Base-by-base conservation (phyloP, 2,888 invertebrate genomes). In the Xanthorhoe spadicearia region DNA sequence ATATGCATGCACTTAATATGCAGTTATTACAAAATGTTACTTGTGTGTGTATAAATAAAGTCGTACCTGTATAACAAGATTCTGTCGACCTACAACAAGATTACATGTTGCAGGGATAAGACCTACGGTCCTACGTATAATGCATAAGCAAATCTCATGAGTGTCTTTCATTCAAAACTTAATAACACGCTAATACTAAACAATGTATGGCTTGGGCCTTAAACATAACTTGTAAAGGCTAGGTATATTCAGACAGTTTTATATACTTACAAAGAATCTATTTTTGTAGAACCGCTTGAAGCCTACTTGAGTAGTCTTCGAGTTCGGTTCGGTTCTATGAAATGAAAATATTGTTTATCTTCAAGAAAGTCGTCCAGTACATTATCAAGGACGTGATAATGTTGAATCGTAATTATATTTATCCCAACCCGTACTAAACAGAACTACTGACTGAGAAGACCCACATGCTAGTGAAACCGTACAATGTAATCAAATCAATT, bases 11-110 rank as follows among this genome's bases (percentile, higher is more conserved):
- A 7, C 17, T 8, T 43, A 43, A 3, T 43, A 19, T 55, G 43
- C 55, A 55, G 23, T n/a, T 38, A 50, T 59, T 38, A 15, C 50
- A 23, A 55, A 55, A 55, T 55, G 15, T 17, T 48, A 19, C 56
- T 48, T 15, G n/a, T 46, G 15, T 43, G 18, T 5, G 23, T 46
- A 55, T 35, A 54, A 55, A 15, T 38, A 35, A 23, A 51, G 7
- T 17, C n/a, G 51, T 48, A 48, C 48, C 48, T 48, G 5, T 4
- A 15, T 38, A 23, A 55, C 49, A 62, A 56, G 56, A 56, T 62
- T 62, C 8, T 15, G 15, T 38, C 49, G 56, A 46, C 51, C 43
- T 38, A 19, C 51, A 55, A 17, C 17, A 32, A 54, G 18, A 15
- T 18, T 32, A 49, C 18, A 48, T 17, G 48, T 48, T 48, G 48